These are phyloP conservation scores for Acanthosoma haemorrhoidale DNA, from an alignment of 2,888 invertebrate genomes.

Conservation along the genomic window DNA sequence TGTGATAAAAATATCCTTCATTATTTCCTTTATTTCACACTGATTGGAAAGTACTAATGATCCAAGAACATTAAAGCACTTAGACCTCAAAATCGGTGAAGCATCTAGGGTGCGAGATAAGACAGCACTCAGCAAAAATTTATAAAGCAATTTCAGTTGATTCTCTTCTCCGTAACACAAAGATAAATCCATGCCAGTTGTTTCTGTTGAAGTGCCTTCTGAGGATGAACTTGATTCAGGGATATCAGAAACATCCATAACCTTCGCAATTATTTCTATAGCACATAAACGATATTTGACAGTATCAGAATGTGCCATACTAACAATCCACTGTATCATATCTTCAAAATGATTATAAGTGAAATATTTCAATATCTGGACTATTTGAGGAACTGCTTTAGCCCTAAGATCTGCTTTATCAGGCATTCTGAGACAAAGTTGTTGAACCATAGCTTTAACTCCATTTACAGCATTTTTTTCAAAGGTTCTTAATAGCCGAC, in stretches of 20 bases:
- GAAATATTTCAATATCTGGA: constrained; percentile 45
- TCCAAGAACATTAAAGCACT: constrained; percentile 50
- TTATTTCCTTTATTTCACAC: not conserved
- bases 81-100: constrained; percentile 56
- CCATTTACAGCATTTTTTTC: constrained; percentile 43
- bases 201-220: not conserved
- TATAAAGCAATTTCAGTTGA: not conserved
- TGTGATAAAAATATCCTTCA: not conserved
- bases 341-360: constrained; percentile 44
- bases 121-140: constrained; percentile 49
- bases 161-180: not conserved
- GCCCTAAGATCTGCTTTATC: constrained; percentile 49
- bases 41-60: not conserved
- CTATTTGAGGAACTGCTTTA: constrained; percentile 46
- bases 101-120: constrained; percentile 53
- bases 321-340: constrained; percentile 46
- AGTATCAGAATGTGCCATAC: constrained; percentile 46
- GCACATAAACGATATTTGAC: constrained; percentile 50
- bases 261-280: constrained; percentile 50
- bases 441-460: constrained; percentile 47
- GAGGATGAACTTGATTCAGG: not conserved
- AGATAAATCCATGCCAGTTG: not conserved
- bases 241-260: constrained; percentile 44
- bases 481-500: constrained; percentile 42
- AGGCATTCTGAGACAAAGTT: constrained; percentile 48